Percentiles rank a stretch among this genome's conserved stretches.
Evolutionary conservation across 2,113 vertebrate species (phyloP).

Genomic region (Neogobius melanostomus): DNA sequence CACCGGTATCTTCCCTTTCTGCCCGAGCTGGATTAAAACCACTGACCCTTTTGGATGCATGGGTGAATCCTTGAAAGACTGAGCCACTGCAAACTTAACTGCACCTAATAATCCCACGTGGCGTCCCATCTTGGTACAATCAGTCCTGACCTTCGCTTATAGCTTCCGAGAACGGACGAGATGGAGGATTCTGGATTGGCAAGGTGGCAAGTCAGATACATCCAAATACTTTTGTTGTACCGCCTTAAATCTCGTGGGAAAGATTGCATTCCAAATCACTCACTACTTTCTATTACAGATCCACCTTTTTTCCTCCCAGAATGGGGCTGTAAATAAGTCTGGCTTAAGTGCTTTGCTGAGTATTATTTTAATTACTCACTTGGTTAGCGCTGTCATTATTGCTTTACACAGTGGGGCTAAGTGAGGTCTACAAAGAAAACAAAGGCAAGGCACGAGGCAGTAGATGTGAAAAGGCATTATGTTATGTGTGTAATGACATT

Average conservation of each 20-base stretch:
- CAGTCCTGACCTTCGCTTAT: too few species aligned
- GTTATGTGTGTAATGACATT: constrained; percentile 20
- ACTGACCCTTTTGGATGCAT: too few species aligned
- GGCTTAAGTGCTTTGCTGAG: constrained; percentile 27
- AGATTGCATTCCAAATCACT: neutral
- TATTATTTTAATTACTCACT: constrained; percentile 43
- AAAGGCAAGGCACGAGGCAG: constrained; percentile 14
- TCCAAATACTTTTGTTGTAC: too few species aligned
- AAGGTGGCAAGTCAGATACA: too few species aligned
- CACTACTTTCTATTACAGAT: neutral
- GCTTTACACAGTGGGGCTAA: constrained; percentile 25
- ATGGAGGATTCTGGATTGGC: too few species aligned
- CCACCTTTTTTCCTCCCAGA: neutral
- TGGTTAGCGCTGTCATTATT: constrained; percentile 38
- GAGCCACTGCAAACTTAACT: too few species aligned
- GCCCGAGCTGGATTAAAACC: too few species aligned
- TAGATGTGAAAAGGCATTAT: constrained; percentile 33
- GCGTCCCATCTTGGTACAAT: too few species aligned
- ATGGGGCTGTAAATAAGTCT: constrained; percentile 12
- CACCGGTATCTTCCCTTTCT: too few species aligned
- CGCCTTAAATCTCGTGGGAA: neutral
- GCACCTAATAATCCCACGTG: too few species aligned
- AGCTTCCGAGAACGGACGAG: too few species aligned
- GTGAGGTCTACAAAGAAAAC: constrained; percentile 26
- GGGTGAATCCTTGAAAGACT: too few species aligned